Percentiles rank a stretch among this genome's conserved stretches.
phyloP scores from a whole-genome alignment of 2,888 invertebrate species.

The Escarpia spicata region DNA sequence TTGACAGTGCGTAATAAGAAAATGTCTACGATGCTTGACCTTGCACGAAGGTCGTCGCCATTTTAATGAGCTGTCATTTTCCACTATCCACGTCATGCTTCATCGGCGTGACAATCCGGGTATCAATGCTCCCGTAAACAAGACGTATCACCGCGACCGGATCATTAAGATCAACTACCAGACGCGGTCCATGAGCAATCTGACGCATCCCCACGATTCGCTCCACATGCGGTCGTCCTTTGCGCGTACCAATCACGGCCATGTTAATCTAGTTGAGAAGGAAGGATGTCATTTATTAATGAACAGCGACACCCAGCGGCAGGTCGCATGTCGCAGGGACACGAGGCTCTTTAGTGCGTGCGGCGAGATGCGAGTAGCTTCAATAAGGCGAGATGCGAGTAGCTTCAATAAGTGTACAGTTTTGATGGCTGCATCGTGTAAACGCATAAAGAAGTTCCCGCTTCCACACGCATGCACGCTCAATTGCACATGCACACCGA shows the following conservation, averaged over 20 bases:
- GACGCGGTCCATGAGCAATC: not conserved
- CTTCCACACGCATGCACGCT: not conserved
- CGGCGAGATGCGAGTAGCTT: not conserved
- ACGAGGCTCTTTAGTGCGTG: not conserved
- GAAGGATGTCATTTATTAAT: not conserved
- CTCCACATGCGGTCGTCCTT: not conserved
- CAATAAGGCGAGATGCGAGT: not conserved
- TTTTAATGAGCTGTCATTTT: constrained; percentile 13
- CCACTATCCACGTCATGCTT: not conserved
- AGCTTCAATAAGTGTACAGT: not conserved
- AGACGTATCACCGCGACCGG: not conserved
- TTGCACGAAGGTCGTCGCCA: not conserved
- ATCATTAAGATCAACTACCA: constrained; percentile 6
- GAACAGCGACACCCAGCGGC: not conserved
- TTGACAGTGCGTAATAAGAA: not conserved
- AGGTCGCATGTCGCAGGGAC: not conserved
- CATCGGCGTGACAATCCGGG: not conserved
- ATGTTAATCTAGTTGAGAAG: not conserved
- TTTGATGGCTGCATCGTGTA: not conserved
- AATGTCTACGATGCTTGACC: not conserved
- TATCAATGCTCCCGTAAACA: not conserved
- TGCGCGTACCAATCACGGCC: not conserved
- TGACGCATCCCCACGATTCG: not conserved
- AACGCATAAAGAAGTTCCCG: not conserved
- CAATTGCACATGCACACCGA: not conserved